Evolutionary conservation across 2,113 vertebrate genomes (phyloP), one percentile per base, ranked within the genome.

Genomic region (Gambusia affinis): DNA sequence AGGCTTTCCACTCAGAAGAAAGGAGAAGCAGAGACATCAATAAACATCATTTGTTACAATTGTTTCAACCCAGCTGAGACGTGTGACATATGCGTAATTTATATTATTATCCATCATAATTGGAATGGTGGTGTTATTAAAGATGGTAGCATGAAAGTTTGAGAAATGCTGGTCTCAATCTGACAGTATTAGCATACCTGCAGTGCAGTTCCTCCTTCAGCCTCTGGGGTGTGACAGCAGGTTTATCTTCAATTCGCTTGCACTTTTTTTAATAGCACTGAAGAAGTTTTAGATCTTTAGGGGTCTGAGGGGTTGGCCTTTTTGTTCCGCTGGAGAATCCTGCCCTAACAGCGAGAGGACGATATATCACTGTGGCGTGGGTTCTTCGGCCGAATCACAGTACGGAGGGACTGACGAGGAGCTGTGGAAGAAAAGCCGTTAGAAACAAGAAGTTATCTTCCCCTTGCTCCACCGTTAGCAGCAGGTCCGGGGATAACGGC

Each of bases 321-420:
- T 93, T 92, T 94, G 88, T 93, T 93, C 89, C 78, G 84, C 86
- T 90, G 90, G 88, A 90, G 90, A 93, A 76, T 93, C 89, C 89
- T 91, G 92, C 85, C 84, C 90, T 82, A 89, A 86, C 90, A 89
- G 90, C 35, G 86, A 93, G 90, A 83, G 91, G 88, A 72, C 28
- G 4, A 77, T 72, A 83, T 81, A 80, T 1, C 84, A 63, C 80
- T 64, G 60, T 73, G 61, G 72, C 62, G 68, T 82, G 76, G 80
- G 51, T 72, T 70, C 24, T 67, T 80, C 63, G 70, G 65, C 37
- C 29, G 17, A 64, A 80, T 54, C 84, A 27, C 80, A 29, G 84
- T 82, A 72, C 76, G 61, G 35, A 77, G 62, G 42, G 67, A 65
- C 73, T 62, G 81, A 31, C 73, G 42, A 64, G 33, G 67, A 80